A percentile compares a stretch with the other conserved stretches of the same genome.
These are phyloP conservation scores for Falco punctatus DNA, from an alignment of 2,113 vertebrate species.

Conservation along the genomic window DNA sequence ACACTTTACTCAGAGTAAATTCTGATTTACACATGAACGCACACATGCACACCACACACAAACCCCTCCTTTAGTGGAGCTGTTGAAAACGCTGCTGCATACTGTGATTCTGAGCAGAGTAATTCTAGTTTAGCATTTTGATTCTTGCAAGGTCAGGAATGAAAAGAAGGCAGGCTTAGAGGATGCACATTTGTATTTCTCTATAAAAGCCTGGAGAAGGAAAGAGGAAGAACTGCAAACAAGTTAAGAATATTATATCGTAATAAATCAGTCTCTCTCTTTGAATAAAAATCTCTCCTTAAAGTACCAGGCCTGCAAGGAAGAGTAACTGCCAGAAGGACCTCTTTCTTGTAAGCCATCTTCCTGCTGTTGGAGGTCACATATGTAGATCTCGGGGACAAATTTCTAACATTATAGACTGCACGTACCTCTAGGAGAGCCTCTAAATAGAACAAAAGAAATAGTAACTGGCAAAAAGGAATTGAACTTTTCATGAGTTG, in stretches of 20 bases:
- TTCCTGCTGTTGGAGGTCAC: neutral
- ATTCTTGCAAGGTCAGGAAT: neutral
- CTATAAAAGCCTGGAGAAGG: neutral
- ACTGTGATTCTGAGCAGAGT: neutral
- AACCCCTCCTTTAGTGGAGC: neutral
- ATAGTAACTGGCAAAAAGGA: neutral
- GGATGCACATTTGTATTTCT: neutral
- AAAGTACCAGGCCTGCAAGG: neutral
- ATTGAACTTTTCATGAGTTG: neutral
- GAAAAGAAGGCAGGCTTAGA: neutral
- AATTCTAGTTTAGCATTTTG: neutral
- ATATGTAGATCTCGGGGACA: neutral
- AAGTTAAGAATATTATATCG: neutral
- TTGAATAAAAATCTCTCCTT: neutral
- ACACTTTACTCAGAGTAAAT: neutral
- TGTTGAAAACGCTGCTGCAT: neutral
- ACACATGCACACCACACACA: rapidly evolving
- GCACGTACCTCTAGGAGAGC: neutral
- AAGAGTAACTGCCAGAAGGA: neutral
- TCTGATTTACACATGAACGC: neutral
- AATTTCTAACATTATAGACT: neutral
- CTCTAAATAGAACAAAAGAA: neutral
- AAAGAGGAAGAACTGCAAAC: neutral
- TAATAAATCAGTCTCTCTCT: neutral
- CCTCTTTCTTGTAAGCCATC: neutral